These are phyloP conservation scores for Erebia ligea DNA, from an alignment of 2,888 invertebrate species.

Conservation along the genomic window DNA sequence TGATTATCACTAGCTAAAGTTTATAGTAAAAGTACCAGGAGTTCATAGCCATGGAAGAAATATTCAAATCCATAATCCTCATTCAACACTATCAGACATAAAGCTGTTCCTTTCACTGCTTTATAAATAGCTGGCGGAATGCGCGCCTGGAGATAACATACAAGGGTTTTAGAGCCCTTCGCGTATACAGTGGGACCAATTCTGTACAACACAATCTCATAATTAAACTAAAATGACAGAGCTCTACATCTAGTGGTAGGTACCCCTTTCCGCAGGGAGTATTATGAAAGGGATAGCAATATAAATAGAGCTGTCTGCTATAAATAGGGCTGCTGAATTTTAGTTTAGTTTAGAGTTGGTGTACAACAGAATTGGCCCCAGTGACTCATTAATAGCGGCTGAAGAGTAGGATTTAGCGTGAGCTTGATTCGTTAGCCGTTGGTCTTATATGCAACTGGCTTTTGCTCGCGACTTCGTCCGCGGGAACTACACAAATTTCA, in stretches of 20 bases:
- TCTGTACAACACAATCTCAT: too few relatives aligned
- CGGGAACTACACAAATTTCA: background rate
- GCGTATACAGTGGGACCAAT: slow-evolving; percentile 52
- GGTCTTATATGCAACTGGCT: slow-evolving; percentile 28
- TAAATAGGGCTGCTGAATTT: too few relatives aligned
- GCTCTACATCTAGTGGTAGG: too few relatives aligned
- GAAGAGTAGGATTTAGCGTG: slow-evolving; percentile 45
- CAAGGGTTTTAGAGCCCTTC: slow-evolving; percentile 60
- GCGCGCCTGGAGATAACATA: slow-evolving; percentile 58
- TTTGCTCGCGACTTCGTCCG: too few relatives aligned
- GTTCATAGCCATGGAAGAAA: slow-evolving; percentile 26
- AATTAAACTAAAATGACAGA: too few relatives aligned
- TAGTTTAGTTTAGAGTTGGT: too few relatives aligned
- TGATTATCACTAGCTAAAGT: background rate
- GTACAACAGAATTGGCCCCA: too few relatives aligned
- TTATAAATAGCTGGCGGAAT: slow-evolving; percentile 74
- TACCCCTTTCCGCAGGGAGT: too few relatives aligned
- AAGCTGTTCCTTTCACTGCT: slow-evolving; percentile 61
- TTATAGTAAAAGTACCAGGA: slow-evolving; percentile 1
- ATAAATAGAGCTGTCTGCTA: too few relatives aligned
- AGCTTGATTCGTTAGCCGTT: slow-evolving; percentile 20
- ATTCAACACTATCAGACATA: slow-evolving; percentile 64
- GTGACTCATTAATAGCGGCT: slow-evolving; percentile 59
- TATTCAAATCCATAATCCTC: slow-evolving; percentile 55
- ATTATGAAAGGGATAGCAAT: too few relatives aligned